A percentile compares a stretch with the other conserved stretches of the same genome.
Evolutionary conservation across 53 echinoderm and acorn worm genomes (phyloP).

Genomic region (Arbacia lixula): DNA sequence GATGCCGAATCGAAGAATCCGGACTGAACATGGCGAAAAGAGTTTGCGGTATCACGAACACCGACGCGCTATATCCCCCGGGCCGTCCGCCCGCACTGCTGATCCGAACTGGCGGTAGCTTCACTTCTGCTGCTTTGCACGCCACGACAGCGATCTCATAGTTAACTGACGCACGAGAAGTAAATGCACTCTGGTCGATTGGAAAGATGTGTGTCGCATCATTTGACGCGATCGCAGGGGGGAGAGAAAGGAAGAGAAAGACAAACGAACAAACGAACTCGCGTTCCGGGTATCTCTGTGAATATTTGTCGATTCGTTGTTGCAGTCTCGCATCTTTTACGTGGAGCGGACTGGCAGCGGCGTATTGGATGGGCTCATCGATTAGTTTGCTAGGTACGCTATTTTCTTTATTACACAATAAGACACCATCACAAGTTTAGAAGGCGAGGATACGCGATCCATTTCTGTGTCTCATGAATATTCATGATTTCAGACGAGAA

Average conservation of each 20-base stretch:
- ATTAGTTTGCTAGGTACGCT: too few relatives aligned
- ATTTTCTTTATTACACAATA: too few relatives aligned
- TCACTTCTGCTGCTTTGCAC: not conserved
- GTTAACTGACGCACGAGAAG: not conserved
- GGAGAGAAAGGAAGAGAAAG: not conserved
- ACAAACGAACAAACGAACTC: not conserved
- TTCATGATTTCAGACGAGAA: too few relatives aligned
- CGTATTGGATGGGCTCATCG: too few relatives aligned
- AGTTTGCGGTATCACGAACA: constrained; percentile 36
- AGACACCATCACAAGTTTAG: too few relatives aligned
- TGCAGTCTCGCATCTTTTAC: too few relatives aligned
- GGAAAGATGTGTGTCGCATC: not conserved
- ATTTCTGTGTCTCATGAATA: too few relatives aligned
- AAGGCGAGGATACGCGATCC: too few relatives aligned
- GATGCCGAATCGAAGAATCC: constrained; percentile 26
- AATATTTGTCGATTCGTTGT: too few relatives aligned
- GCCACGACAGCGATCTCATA: not conserved
- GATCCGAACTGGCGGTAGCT: too few relatives aligned
- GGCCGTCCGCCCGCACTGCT: not conserved
- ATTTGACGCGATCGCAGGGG: not conserved
- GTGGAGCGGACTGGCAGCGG: too few relatives aligned
- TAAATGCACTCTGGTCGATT: not conserved
- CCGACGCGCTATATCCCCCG: constrained; percentile 4
- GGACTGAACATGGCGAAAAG: not conserved
- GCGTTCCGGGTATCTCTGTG: not conserved